Evolutionary conservation across 2,797 vertebrate species (phyloP).

Genomic region (Pseudotriccus pelzelni): DNA sequence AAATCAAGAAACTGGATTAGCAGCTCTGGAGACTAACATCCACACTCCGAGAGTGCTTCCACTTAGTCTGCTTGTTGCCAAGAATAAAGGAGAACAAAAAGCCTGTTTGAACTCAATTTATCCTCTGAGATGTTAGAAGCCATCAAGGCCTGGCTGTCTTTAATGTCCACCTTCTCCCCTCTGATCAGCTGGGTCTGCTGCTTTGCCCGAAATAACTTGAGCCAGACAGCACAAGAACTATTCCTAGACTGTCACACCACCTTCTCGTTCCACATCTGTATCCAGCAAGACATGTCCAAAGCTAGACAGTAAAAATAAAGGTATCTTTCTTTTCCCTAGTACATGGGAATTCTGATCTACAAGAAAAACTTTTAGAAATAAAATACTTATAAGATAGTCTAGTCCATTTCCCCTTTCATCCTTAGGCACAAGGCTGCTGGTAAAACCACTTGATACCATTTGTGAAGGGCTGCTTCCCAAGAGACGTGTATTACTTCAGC

Average conservation of each 20-base stretch:
- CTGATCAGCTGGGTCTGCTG: neutral
- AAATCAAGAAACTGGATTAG: neutral
- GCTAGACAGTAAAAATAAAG: neutral
- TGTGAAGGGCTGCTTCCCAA: neutral
- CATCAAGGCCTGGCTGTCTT: neutral
- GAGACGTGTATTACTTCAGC: accelerated
- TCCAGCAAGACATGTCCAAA: neutral
- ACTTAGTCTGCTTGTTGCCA: neutral
- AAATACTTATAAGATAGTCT: neutral
- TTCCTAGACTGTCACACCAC: neutral
- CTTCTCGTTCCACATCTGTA: neutral
- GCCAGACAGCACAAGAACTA: neutral
- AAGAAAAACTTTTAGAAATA: neutral
- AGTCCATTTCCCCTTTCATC: neutral
- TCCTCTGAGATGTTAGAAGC: neutral
- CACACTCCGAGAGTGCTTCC: neutral
- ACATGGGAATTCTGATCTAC: neutral
- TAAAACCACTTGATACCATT: neutral
- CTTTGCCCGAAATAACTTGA: neutral
- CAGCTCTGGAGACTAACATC: neutral
- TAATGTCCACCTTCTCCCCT: neutral
- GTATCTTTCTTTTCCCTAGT: neutral
- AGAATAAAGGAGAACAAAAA: neutral
- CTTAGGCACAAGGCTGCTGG: neutral
- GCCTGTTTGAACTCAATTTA: neutral